A percentile compares a stretch with the other conserved stretches of the same genome.
Conservation (phyloP, 2,888 invertebrate genomes). For the Andrena praecox region DNA sequence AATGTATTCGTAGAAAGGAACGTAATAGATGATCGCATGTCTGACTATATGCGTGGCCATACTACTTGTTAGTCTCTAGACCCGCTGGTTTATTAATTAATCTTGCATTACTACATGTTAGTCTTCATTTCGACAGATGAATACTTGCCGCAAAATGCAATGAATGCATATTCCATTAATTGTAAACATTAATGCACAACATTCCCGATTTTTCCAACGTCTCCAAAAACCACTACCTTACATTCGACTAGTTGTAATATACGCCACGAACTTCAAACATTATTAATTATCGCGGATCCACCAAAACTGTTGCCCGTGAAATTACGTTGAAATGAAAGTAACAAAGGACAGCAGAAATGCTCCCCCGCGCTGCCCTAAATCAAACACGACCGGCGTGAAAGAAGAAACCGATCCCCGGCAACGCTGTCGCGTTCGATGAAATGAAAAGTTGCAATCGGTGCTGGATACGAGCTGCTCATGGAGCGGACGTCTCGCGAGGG, state of each 20-base stretch:
- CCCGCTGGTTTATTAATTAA: background rate
- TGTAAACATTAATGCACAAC: too few species aligned
- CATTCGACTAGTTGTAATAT: too few species aligned
- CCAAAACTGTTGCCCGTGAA: too few species aligned
- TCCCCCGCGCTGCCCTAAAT: background rate
- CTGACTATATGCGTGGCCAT: background rate
- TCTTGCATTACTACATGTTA: background rate
- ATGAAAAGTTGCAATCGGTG: constrained; percentile 23
- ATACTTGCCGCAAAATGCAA: too few species aligned
- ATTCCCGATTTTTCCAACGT: too few species aligned
- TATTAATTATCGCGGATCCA: too few species aligned
- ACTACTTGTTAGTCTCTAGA: background rate
- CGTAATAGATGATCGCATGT: background rate
- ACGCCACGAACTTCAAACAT: too few species aligned
- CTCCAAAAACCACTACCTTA: too few species aligned
- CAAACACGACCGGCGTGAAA: background rate
- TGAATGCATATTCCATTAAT: too few species aligned
- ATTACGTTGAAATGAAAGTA: too few species aligned
- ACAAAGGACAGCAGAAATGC: background rate
- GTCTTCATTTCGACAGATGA: too few species aligned
- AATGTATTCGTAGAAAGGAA: too few species aligned
- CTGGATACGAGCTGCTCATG: constrained; percentile 35
- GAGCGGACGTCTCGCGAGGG: constrained; percentile 41
- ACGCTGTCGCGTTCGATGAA: constrained; percentile 8
- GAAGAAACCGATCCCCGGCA: background rate